Evolutionary conservation across 2,113 vertebrate genomes (phyloP), one percentile per base, ranked within the genome.

Genomic region (Psophia crepitans): DNA sequence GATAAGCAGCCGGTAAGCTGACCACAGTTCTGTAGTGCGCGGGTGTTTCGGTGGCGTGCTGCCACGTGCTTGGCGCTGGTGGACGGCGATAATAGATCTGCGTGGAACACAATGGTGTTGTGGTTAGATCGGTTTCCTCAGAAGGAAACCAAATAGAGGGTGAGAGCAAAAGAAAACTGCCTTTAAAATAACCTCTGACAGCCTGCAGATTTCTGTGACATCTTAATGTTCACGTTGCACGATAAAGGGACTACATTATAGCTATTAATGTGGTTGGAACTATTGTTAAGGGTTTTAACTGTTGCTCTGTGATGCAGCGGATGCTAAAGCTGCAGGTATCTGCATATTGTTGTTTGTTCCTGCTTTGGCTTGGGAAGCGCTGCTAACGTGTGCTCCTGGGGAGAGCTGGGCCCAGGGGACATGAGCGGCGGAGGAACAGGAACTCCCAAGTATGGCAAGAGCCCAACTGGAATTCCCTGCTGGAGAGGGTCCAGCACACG

Each of bases 101-200:
- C 30, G 60, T 60, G 88, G 76, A 87, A 63, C 24, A 48, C 41
- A 85, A 37, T 60, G 3, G 0, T 66, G 51, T 58, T 81, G 63
- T 7, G 18, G 56, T 93, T 92, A 83, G 39, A 71, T 64, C 0
- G 0, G 43, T 85, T 96, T 96, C 70, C 90, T 96, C 81, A 26
- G 48, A 93, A 82, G 57, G 84, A 96, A 96, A 83, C 49, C 58
- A 64, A 89, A 81, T 32, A 77, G 64, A 97, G 75, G 33, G 43
- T 28, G 70, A 74, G 58, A 90, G 64, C 73, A 84, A 71, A 9
- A 79, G 84, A 95, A 79, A 91, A 24, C 48, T 81, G 18, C 74
- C 53, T 92, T 79, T 74, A 84, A 89, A 95, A 84, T 58, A 85
- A 71, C 56, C n/a, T 76, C 41, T 68, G 80, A 46, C 24, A 84